Conservation (phyloP, 2,113 vertebrate species). For the Oreochromis aureus region DNA sequence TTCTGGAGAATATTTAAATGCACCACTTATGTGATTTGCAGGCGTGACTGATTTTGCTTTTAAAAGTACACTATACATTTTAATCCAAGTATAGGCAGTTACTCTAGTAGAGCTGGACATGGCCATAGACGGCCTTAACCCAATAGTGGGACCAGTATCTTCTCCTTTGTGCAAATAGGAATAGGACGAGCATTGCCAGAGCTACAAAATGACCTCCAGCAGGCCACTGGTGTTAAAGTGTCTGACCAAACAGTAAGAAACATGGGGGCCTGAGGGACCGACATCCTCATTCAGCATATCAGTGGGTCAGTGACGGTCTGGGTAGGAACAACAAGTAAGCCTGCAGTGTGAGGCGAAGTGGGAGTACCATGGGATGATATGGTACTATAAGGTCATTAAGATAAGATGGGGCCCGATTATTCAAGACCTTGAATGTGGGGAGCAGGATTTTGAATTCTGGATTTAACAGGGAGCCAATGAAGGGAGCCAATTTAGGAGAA, state of each 20-base stretch:
- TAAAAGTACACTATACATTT: background rate
- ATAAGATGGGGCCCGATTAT: too few species aligned
- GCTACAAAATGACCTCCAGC: background rate
- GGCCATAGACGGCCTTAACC: background rate
- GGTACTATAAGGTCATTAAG: too few species aligned
- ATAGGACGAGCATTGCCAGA: background rate
- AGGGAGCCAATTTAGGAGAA: background rate
- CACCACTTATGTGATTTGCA: background rate
- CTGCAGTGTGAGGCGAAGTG: too few species aligned
- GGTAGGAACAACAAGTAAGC: background rate
- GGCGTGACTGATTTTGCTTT: background rate
- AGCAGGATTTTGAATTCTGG: background rate
- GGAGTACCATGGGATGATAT: too few species aligned
- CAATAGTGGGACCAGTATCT: background rate
- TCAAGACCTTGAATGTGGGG: background rate
- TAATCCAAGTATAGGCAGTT: background rate
- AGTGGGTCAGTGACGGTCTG: background rate
- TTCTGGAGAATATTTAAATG: background rate
- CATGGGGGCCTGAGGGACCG: background rate
- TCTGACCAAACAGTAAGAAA: background rate
- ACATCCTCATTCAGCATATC: background rate
- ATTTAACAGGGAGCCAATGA: background rate
- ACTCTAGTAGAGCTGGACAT: background rate
- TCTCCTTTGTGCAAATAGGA: background rate
- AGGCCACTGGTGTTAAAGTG: background rate